A percentile compares a stretch with the other conserved stretches of the same genome.
These are phyloP conservation scores for Leuciscus idus DNA, from an alignment of 2,113 vertebrate species.

Conservation along the genomic window DNA sequence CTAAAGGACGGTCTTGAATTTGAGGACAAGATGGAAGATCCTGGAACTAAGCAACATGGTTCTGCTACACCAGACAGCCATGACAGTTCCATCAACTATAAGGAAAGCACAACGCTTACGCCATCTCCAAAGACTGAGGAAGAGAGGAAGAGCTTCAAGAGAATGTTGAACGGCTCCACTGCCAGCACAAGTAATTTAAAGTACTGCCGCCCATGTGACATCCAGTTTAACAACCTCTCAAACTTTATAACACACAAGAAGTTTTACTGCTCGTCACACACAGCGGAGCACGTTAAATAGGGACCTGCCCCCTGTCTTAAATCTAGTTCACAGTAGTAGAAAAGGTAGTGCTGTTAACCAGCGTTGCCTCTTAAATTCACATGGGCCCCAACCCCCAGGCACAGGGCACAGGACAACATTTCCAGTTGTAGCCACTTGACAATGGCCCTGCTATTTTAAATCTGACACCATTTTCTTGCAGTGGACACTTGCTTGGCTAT, in stretches of 20 bases:
- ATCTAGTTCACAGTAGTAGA: neutral
- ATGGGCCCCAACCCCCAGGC: neutral
- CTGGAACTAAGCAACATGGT: neutral
- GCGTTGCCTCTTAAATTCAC: neutral
- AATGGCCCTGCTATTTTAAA: neutral
- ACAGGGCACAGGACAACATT: neutral
- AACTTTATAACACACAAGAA: slow-evolving; percentile 96
- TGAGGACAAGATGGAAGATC: slow-evolving; percentile 78
- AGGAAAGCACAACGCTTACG: slow-evolving; percentile 80
- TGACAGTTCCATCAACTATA: slow-evolving; percentile 55
- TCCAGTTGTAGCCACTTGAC: neutral
- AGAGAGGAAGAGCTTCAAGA: slow-evolving; percentile 79
- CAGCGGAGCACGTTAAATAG: slow-evolving; percentile 87
- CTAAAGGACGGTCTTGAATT: slow-evolving; percentile 82
- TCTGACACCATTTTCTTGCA: neutral
- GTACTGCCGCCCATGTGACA: slow-evolving; percentile 88
- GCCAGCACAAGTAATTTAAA: slow-evolving; percentile 80
- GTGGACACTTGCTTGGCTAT: neutral
- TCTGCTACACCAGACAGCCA: slow-evolving; percentile 4
- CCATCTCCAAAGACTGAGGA: slow-evolving; percentile 78
- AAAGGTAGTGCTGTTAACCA: neutral
- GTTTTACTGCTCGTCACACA: slow-evolving; percentile 90
- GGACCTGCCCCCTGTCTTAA: slow-evolving; percentile 7
- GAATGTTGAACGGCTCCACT: slow-evolving; percentile 77
- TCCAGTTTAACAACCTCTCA: slow-evolving; percentile 91